Evolutionary conservation across 2,113 vertebrate genomes (phyloP).

Genomic region (Gobiocypris rarus): DNA sequence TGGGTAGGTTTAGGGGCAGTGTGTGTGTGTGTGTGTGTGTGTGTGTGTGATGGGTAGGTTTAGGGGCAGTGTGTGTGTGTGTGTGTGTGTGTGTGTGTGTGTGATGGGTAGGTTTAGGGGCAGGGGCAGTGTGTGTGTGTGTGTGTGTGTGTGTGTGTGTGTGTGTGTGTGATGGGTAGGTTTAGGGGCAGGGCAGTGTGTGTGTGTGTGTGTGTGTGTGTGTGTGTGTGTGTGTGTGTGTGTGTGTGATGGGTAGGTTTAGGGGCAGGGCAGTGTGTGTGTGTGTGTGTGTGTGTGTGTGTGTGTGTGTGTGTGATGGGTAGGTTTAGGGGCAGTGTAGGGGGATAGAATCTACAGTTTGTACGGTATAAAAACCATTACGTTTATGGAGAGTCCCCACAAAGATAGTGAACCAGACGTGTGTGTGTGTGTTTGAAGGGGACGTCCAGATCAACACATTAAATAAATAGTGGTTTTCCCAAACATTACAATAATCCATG

Average conservation of each 20-base stretch:
- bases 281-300: slow-evolving; percentile 7
- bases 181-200: no score
- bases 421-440: not conserved
- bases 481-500: slow-evolving; percentile 70
- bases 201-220: slow-evolving; percentile 6
- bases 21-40: no score
- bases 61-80: slow-evolving; percentile 13
- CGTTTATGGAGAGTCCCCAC: no score
- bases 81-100: slow-evolving; percentile 17
- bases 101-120: no score
- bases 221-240: not conserved
- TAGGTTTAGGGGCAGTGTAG: no score
- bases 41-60: not conserved
- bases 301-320: slow-evolving; percentile 9
- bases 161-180: not conserved
- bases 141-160: slow-evolving; percentile 17
- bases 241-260: no score
- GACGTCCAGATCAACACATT: not conserved
- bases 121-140: slow-evolving; percentile 13
- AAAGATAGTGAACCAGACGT: no score
- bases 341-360: no score
- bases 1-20: no score
- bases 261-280: no score
- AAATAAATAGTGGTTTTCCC: slow-evolving; percentile 60
- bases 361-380: no score